Evolutionary conservation across 2,113 vertebrate species (phyloP).

Genomic region (Eleginops maclovinus): DNA sequence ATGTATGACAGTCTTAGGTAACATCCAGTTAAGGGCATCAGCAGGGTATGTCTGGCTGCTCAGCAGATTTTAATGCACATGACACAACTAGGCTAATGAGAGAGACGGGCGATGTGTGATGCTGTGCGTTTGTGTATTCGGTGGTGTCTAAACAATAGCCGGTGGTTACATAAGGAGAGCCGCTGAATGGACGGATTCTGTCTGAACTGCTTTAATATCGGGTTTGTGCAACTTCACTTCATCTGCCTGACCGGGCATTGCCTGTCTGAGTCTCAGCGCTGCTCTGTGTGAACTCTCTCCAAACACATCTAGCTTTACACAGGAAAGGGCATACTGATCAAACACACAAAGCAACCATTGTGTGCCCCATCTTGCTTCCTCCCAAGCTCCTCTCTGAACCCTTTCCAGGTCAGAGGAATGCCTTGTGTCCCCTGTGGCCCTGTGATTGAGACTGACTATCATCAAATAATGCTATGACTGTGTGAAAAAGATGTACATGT

Average conservation of each 20-base stretch:
- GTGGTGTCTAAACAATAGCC: constrained; percentile 10
- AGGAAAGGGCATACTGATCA: background rate
- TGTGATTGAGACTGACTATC: background rate
- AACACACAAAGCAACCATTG: constrained; percentile 8
- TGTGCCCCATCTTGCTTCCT: background rate
- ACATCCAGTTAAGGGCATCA: background rate
- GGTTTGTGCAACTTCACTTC: constrained; percentile 36
- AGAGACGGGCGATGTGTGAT: background rate
- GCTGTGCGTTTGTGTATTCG: constrained; percentile 23
- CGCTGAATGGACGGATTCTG: constrained; percentile 34
- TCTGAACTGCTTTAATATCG: constrained; percentile 32
- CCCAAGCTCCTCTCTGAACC: background rate
- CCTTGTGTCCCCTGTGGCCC: background rate
- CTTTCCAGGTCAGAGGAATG: background rate
- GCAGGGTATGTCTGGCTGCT: background rate
- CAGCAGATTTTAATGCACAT: constrained; percentile 13
- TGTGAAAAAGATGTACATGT: background rate
- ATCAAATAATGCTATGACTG: background rate
- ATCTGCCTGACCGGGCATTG: constrained; percentile 21
- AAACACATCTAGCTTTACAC: background rate
- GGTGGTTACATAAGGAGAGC: constrained; percentile 29
- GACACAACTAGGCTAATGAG: constrained; percentile 28
- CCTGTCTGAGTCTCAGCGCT: constrained; percentile 24
- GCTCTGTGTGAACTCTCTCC: background rate
- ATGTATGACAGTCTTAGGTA: background rate